A percentile compares a stretch with the other conserved stretches of the same genome.
phyloP scores from a whole-genome alignment of 2,888 invertebrate species.

The Chloroclystis v-ata region DNA sequence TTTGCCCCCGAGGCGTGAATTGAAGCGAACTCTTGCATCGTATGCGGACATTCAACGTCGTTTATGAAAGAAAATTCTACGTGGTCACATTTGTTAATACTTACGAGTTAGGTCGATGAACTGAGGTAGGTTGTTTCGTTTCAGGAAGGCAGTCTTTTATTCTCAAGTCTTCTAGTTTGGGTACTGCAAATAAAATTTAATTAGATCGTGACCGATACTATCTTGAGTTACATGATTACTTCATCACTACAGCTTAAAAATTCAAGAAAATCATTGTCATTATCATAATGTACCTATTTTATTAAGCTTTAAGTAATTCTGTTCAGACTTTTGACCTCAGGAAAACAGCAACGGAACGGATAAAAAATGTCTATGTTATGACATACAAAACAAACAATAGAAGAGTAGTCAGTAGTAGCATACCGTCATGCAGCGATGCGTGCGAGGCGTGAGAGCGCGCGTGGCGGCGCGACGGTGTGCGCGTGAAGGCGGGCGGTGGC shows the following conservation, averaged over 20 bases:
- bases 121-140: slow-evolving; percentile 74
- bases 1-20: no score
- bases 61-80: no score
- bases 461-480: slow-evolving; percentile 87
- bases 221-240: no score
- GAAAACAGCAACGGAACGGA: background rate
- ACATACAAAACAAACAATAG: slow-evolving; percentile 12
- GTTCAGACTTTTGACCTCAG: no score
- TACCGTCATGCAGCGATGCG: slow-evolving; percentile 66
- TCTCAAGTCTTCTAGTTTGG: slow-evolving; percentile 75
- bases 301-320: no score
- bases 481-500: slow-evolving; percentile 85
- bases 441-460: slow-evolving; percentile 77
- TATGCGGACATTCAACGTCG: no score
- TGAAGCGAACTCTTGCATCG: no score
- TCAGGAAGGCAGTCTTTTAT: slow-evolving; percentile 75
- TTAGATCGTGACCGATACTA: background rate
- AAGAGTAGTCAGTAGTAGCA: slow-evolving; percentile 14
- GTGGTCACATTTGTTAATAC: no score
- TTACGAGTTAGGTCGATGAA: slow-evolving; percentile 73
- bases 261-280: no score
- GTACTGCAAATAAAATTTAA: slow-evolving; percentile 49
- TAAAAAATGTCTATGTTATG: background rate
- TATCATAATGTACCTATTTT: no score
- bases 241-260: no score